phyloP scores from a whole-genome alignment of 2,888 invertebrate species.

The Drosophila histrio region DNA sequence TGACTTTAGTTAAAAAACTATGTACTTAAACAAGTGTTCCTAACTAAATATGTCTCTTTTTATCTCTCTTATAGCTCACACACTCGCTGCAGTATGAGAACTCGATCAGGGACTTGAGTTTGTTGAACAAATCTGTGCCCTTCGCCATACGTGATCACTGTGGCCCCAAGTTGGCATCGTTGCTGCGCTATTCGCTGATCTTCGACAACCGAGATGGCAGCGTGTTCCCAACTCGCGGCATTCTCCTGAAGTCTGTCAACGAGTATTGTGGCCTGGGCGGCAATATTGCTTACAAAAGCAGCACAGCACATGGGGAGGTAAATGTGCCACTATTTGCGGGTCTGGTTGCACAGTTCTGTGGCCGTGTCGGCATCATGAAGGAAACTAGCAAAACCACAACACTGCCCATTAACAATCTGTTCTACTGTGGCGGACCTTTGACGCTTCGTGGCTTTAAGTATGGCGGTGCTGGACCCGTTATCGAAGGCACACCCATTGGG shows the following conservation, averaged over 20 bases:
- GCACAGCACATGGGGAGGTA: constrained; percentile 90
- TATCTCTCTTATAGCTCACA: constrained; percentile 85
- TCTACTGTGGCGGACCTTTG: constrained; percentile 91
- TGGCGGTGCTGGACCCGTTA: constrained; percentile 94
- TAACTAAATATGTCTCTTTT: neutral
- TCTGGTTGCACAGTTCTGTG: constrained; percentile 82
- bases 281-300: constrained; percentile 94
- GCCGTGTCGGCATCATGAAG: constrained; percentile 80
- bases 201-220: constrained; percentile 92
- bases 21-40: too few species aligned
- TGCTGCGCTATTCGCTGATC: constrained; percentile 91
- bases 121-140: constrained; percentile 89
- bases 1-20: too few species aligned
- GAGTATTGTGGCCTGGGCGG: constrained; percentile 96
- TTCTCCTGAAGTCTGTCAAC: constrained; percentile 89
- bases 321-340: constrained; percentile 87
- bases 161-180: constrained; percentile 95
- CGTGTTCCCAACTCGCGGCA: constrained; percentile 91
- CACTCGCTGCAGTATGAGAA: constrained; percentile 96
- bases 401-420: constrained; percentile 82
- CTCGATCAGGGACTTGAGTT: constrained; percentile 90
- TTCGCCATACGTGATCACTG: constrained; percentile 93
- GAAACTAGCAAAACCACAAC: constrained; percentile 76
- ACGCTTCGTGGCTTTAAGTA: constrained; percentile 94
- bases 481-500: constrained; percentile 90